Evolutionary conservation across 1,140 invertebrate genomes (phyloP), one percentile per base, ranked within the genome.

Genomic region (Bicyclus anynana): DNA sequence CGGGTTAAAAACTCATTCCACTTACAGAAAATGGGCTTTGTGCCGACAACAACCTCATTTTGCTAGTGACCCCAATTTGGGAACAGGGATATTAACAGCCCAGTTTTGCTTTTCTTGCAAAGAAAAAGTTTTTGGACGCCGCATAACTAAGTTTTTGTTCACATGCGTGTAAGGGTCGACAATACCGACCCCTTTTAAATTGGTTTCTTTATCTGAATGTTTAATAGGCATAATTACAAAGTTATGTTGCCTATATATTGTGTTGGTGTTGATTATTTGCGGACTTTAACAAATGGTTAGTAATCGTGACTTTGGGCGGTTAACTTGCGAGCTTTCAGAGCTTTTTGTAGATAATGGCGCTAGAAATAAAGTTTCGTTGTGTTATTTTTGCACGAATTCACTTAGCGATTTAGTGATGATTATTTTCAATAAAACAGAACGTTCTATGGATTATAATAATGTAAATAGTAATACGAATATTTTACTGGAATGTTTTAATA

Each of bases 251-350:
- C 51, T 42, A 49, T 53, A 53, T 44, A 48, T 64, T 38, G 56
- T 33, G 26, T 14, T 26, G 18, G 53, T 57, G 54, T 55, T 61
- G 54, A 65, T 55, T 58, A 50, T 58, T 65, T 61, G 58, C 57
- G 40, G 55, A 59, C 26, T 47, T 53, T 47, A 60, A 66, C 48
- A 53, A 59, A 62, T 53, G 37, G 35, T 38, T 35, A 13, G 9
- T 3, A 38, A 44, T 62, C 59, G 59, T 66, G 64, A 62, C 64
- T 55, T 35, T 23, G 12, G 47, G 55, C 44, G 38, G 55, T 62
- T 62, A 59, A 46, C 12, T 35, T 14, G 0, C n/a, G 53, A 38
- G 16, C 59, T 47, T 52, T 57, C 47, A 56, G 23, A 17, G 46
- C 40, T 48, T 51, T 53, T 48, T 52, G 27, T 48, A 35, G 33